Evolutionary conservation across 1,140 invertebrate species (phyloP).

Genomic region (Heterodera carotae): DNA sequence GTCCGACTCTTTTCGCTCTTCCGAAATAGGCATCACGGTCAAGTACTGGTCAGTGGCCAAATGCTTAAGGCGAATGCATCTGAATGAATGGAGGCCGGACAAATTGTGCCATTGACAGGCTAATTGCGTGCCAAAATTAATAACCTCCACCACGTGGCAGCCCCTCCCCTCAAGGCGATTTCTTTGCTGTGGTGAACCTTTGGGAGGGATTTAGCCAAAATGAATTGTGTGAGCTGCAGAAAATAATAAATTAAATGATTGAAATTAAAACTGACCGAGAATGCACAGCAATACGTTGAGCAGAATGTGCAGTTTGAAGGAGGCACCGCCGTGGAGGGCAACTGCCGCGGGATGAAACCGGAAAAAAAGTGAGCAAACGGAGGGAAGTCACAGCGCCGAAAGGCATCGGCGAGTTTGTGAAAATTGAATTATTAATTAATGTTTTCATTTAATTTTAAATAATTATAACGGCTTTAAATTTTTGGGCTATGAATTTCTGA

Average conservation of each 20-base stretch:
- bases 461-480: too few relatives aligned
- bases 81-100: not conserved
- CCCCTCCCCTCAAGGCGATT: conserved; percentile 86
- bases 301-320: conserved; percentile 13
- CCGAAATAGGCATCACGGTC: conserved; percentile 69
- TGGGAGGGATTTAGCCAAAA: too few relatives aligned
- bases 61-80: conserved; percentile 95
- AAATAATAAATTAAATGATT: too few relatives aligned
- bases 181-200: conserved; percentile 90
- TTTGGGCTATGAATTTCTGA: too few relatives aligned
- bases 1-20: conserved; percentile 22
- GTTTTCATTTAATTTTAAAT: too few relatives aligned
- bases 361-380: not conserved
- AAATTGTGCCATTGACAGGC: not conserved
- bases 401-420: not conserved
- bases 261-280: not conserved
- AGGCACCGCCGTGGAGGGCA: conserved; percentile 3
- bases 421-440: too few relatives aligned
- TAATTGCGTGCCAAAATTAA: too few relatives aligned
- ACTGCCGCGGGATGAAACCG: conserved; percentile 9
- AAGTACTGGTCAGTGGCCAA: conserved; percentile 82
- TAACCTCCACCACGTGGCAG: conserved; percentile 91
- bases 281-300: conserved; percentile 5
- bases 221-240: too few relatives aligned
- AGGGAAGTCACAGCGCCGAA: not conserved